Base-by-base conservation (phyloP, 2,113 vertebrate species). In the Ceratotherium simum region DNA sequence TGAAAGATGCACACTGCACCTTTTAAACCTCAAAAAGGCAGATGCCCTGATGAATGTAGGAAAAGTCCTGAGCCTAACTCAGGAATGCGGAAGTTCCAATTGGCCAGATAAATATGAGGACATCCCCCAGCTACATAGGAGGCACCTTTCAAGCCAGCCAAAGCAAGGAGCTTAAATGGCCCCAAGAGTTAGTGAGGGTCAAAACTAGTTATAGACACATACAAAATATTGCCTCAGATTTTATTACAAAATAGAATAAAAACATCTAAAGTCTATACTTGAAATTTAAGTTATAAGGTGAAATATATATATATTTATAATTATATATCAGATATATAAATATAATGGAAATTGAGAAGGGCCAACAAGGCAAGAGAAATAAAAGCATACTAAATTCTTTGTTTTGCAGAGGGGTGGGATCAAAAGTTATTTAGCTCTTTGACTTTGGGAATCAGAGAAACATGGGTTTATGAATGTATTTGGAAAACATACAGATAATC, bases 401-500 rank as follows among this genome's bases (percentile, higher is more conserved):
- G 21, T 23, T 86, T 20, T 48, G 5, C 64, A n/a, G 13, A 72
- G 21, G 16, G 56, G 21, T 80, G 6, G 42, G 25, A 58, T 69
- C 46, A 36, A 73, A 96, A 80, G 6, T 42, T 42, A 88, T 39
- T 90, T 92, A 82, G 31, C 54, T 90, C 72, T 93, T 60, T 67
- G 58, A 67, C 64, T 46, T 62, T 83, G 86, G 14, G 36, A 88
- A 84, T 23, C 75, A 95, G 83, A 92, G 20, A 90, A 65, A 90
- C 39, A 81, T 7, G 46, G 60, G 62, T 67, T 79, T 72, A 65
- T 10, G 8, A 46, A 64, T 51, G 2, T 36, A 86, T 33, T 78
- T 58, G 58, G 51, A 95, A 97, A 96, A 84, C 56, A 51, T 17
- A 82, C 56, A 96, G 36, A 25, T 31, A 69, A 73, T 58, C 51